These are phyloP conservation scores for Diglossa cyanea DNA, from an alignment of 2,797 vertebrate genomes.

Conservation along the genomic window DNA sequence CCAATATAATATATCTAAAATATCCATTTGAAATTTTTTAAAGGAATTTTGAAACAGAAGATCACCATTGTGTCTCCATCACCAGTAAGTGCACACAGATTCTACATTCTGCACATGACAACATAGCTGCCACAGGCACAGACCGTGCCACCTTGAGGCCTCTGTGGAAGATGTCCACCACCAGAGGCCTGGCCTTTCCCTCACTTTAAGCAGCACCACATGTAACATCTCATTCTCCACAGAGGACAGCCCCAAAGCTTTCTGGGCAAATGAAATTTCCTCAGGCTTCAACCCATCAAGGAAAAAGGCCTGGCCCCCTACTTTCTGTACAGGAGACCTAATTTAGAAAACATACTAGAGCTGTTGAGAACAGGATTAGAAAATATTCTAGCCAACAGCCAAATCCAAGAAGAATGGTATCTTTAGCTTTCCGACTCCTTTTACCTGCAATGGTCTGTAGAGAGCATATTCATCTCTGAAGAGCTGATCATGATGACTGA, in stretches of 20 bases:
- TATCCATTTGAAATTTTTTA: not conserved
- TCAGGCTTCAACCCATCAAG: not conserved
- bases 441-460: slow-evolving; percentile 94
- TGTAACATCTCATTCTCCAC: not conserved
- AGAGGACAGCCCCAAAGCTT: not conserved
- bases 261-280: not conserved
- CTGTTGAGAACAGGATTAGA: not conserved
- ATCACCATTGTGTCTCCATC: not conserved
- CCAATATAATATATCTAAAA: not conserved
- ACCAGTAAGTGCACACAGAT: not conserved
- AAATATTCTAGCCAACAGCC: not conserved
- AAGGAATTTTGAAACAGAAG: not conserved
- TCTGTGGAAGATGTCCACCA: not conserved
- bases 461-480: slow-evolving; percentile 97
- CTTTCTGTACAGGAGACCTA: not conserved
- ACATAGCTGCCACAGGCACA: not conserved
- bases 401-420: not conserved
- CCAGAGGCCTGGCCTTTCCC: not conserved
- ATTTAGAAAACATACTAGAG: not conserved
- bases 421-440: not conserved
- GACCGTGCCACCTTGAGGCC: not conserved
- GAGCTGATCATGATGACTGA: slow-evolving; percentile 95
- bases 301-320: not conserved
- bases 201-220: not conserved
- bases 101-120: not conserved